These are phyloP conservation scores for Phalera bucephala DNA, from an alignment of 2,888 invertebrate species.

Conservation along the genomic window DNA sequence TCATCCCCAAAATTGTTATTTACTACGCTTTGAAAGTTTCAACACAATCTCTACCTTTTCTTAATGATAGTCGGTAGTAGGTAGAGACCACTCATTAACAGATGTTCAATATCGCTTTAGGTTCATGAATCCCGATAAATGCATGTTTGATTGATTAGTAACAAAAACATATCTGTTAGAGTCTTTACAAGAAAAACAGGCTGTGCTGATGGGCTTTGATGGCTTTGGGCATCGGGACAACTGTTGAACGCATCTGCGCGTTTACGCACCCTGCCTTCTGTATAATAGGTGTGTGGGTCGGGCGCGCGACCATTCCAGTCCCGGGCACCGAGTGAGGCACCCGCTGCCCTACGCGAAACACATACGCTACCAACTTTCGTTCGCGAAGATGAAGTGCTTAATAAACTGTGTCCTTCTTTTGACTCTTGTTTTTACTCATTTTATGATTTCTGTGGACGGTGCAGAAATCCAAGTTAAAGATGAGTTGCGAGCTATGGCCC, in stretches of 20 bases:
- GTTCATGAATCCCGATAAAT: no score
- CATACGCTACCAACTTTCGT: conserved; percentile 16
- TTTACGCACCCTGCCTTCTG: conserved; percentile 37
- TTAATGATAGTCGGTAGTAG: no score
- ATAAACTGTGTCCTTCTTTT: conserved; percentile 38
- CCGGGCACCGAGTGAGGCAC: conserved; percentile 31
- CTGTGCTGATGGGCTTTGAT: conserved; percentile 23
- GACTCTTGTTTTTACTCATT: conserved; percentile 35
- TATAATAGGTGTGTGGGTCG: conserved; percentile 39
- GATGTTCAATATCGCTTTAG: no score
- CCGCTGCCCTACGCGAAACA: conserved; percentile 28
- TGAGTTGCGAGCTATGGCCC: conserved; percentile 47
- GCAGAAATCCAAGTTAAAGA: conserved; percentile 44
- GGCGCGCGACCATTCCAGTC: conserved; percentile 48
- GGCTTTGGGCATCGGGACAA: conserved; percentile 52
- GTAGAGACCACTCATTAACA: no score
- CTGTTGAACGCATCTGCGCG: conserved; percentile 77
- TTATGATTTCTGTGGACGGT: conserved; percentile 36
- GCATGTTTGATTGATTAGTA: no score
- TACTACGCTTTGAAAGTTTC: no score
- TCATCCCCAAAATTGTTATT: no score
- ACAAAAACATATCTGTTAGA: no score
- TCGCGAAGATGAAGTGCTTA: conserved; percentile 55
- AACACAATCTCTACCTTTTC: no score
- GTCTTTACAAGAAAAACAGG: conserved; percentile 15